Base-by-base conservation (phyloP, 1,140 invertebrate genomes). In the Solenopsis fugax region DNA sequence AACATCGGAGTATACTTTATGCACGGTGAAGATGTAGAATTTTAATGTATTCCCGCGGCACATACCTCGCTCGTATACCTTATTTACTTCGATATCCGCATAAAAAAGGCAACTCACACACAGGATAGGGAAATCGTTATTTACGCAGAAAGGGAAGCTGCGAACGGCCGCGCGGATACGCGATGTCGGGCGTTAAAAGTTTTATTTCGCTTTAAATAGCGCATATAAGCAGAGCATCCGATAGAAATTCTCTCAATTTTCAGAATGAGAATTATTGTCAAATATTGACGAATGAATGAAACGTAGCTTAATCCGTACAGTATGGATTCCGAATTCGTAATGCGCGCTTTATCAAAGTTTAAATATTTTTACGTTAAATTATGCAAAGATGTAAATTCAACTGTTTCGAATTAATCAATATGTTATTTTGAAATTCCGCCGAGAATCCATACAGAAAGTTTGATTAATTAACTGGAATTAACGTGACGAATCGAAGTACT, bases 1-100 rank as follows among this genome's bases (percentile, higher is more conserved):
- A 94, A 94, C 85, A 82, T 73, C n/a, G 54, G 45, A 37, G 24
- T 48, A 91, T 76, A 85, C 37, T 85, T 58, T 64, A 86, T 88
- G 45, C 41, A 84, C 75, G 41, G 24, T 24, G 29, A 84, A 73
- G 24, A 50, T 84, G 67, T 58, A 73, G 80, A 84, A 84, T 84
- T 60, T 60, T 73, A 73, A 82, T 72, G 80, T 60, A 60, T 84
- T 84, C 69, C n/a, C 41, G 69, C 69, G 24, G 41, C 52, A 82
- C 54, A 52, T 60, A 84, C 24, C 9, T 13, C n/a, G 41, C 41
- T 84, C 54, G 41, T 73, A 60, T 58, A 72, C 13, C 64, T 81
- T 82, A 73, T 82, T 73, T 73, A 84, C 56, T 84, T 84, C 54
- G 18, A 84, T 37, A 75, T 62, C 21, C 67, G 13, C 29, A 45